A percentile compares a stretch with the other conserved stretches of the same genome.
Conservation (phyloP, 2,888 invertebrate genomes). For the Acanthopleura granulata region DNA sequence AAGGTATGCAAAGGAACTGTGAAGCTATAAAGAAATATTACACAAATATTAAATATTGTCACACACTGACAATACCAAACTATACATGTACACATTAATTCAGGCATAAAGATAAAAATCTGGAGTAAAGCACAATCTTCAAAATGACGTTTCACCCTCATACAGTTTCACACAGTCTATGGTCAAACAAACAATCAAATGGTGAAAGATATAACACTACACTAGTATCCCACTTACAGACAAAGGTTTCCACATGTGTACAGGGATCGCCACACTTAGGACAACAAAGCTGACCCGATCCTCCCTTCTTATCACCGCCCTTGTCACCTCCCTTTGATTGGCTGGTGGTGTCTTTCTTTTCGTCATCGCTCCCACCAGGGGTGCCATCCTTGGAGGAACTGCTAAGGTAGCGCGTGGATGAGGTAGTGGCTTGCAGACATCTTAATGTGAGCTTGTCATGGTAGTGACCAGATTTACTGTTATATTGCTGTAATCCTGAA, state of each 20-base stretch:
- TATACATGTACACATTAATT: no score
- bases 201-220: no score
- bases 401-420: not conserved
- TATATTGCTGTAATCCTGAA: not conserved
- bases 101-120: no score
- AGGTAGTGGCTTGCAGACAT: not conserved
- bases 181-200: no score
- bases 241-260: conserved; percentile 96
- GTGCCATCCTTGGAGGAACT: not conserved
- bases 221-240: conserved; percentile 75
- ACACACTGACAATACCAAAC: no score
- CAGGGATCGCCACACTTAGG: conserved; percentile 98
- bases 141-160: no score
- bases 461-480: not conserved
- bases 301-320: conserved; percentile 64
- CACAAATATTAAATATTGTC: no score
- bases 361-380: not conserved
- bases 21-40: no score
- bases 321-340: conserved; percentile 68
- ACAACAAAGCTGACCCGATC: conserved; percentile 73
- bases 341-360: not conserved
- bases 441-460: not conserved
- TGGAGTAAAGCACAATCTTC: no score
- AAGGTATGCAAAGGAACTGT: no score
- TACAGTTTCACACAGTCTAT: no score